Base-by-base conservation (phyloP, 2,797 vertebrate species). In the Pantherophis alleghaniensis region DNA sequence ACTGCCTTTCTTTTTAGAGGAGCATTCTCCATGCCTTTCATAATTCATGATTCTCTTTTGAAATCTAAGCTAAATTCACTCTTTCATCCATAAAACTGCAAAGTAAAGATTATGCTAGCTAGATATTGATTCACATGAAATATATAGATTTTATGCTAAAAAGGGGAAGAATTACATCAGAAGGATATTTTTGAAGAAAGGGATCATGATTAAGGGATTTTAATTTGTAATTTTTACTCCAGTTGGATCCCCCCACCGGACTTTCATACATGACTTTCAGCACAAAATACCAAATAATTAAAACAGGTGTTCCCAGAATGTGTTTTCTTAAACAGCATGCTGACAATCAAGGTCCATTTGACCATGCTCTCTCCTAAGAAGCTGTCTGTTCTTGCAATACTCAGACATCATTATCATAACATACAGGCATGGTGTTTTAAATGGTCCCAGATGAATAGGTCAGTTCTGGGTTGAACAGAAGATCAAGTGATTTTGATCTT, bases 401-500 rank as follows among this genome's bases (percentile, higher is more conserved):
- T 92, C 37, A 56, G 63, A 51, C 22, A 59, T n/a, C 12, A 24
- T 63, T 92, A 20, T 86, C 42, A 51, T 90, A 37, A 53, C 53
- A 88, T 59, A 32, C 14, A 22, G 24, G 59, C 51, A 32, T 42
- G 10, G 51, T 42, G 51, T 92, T 83, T 86, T 53, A 56, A 90
- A 90, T 86, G 74, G 69, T 59, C 57, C 69, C 57, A 63, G 66
- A 92, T 86, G 92, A 66, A 26, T 79, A 86, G 88, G 51, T 86
- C 88, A 90, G 22, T 56, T 63, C n/a, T 90, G 79, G 88, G 74
- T 86, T 92, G 51, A 92, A 79, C 22, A 16, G 79, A 90, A 92
- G 74, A 92, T 79, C 87, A 92, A 86, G 79, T 86, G 51, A 86
- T 86, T 86, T 32, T 92, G 92, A 56, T 83, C 61, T 55, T 79